Conservation (phyloP, 2,888 invertebrate genomes). For the Blera fallax region DNA sequence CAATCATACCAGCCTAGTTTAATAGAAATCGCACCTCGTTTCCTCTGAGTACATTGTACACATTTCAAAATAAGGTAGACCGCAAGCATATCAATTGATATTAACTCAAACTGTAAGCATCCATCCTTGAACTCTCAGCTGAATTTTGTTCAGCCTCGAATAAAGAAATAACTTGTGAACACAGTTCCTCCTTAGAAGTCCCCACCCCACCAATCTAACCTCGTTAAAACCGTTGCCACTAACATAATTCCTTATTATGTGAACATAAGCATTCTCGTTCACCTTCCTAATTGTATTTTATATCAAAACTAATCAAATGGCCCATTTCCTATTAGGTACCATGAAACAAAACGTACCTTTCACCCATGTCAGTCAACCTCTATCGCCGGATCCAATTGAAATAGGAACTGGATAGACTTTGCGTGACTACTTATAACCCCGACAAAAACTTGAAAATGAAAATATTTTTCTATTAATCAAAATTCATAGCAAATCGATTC, state of each 20-base stretch:
- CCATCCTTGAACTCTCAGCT: too few species aligned
- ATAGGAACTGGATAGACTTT: conserved; percentile 17
- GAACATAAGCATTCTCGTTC: conserved; percentile 27
- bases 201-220: neutral
- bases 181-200: too few species aligned
- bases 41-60: too few species aligned
- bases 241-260: conserved; percentile 58
- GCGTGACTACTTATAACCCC: conserved; percentile 60
- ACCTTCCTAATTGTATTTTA: conserved; percentile 58
- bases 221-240: neutral
- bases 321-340: conserved; percentile 37
- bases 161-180: neutral
- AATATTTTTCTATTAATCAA: conserved; percentile 63
- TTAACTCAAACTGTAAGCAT: too few species aligned
- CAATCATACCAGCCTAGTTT: too few species aligned
- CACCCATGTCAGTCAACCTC: neutral
- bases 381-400: conserved; percentile 14
- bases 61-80: too few species aligned
- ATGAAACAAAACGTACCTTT: neutral
- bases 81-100: too few species aligned
- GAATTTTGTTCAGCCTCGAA: too few species aligned
- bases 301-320: conserved; percentile 53
- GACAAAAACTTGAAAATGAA: conserved; percentile 53
- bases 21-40: too few species aligned
- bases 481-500: conserved; percentile 68